These are phyloP conservation scores for Trachelus tabidus DNA, from an alignment of 2,888 invertebrate species.

Conservation along the genomic window DNA sequence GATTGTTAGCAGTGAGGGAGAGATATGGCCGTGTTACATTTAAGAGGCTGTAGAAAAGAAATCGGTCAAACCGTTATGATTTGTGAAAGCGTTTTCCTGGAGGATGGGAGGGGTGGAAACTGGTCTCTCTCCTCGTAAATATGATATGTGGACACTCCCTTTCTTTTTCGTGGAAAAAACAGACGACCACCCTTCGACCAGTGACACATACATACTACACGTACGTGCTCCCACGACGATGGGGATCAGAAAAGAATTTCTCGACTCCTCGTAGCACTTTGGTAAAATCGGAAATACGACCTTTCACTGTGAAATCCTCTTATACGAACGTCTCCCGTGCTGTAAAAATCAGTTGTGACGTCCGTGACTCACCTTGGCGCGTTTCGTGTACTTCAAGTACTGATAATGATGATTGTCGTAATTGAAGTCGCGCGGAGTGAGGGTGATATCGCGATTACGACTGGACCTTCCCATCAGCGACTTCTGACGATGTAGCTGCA, in stretches of 20 bases:
- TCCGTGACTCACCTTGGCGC: conserved; percentile 70
- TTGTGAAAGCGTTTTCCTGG: neutral
- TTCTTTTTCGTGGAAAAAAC: neutral
- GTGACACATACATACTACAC: neutral
- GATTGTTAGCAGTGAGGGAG: neutral
- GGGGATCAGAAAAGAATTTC: neutral
- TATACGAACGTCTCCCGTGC: neutral
- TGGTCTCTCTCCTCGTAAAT: neutral
- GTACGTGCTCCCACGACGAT: neutral
- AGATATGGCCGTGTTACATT: neutral
- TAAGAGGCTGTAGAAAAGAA: neutral
- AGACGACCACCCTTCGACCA: neutral
- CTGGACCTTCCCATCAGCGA: conserved; percentile 49
- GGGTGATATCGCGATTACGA: conserved; percentile 67
- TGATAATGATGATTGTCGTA: conserved; percentile 84
- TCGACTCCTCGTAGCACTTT: neutral
- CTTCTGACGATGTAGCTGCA: conserved; percentile 52
- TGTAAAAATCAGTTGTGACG: neutral
- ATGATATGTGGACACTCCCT: neutral
- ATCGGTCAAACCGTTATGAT: neutral
- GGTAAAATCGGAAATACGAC: neutral
- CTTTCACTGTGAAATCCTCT: neutral
- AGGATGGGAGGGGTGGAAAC: neutral
- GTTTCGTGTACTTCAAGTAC: conserved; percentile 81
- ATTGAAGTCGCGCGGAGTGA: conserved; percentile 81